Evolutionary conservation across 2,888 invertebrate genomes (phyloP).

Genomic region (Pandemis corylana): DNA sequence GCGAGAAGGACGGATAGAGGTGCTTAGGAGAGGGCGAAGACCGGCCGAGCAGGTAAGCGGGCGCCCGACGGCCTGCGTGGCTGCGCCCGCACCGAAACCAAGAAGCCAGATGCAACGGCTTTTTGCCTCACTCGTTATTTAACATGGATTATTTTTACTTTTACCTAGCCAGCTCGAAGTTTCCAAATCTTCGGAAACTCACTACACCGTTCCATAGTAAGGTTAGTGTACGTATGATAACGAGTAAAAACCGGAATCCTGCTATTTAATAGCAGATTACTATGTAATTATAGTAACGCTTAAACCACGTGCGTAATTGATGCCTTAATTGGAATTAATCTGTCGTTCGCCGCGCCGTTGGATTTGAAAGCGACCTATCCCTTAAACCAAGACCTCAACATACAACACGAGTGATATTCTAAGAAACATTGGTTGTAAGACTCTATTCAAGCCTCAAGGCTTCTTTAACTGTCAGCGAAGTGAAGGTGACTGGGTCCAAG

Average conservation of each 20-base stretch:
- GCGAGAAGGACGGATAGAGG: conserved; percentile 52
- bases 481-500: background rate
- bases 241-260: background rate
- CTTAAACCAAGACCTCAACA: background rate
- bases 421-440: background rate
- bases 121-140: conserved; percentile 12
- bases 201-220: background rate
- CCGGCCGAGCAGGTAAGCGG: conserved; percentile 67
- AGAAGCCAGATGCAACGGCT: conserved; percentile 64
- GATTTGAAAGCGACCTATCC: background rate
- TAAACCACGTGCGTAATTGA: background rate
- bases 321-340: conserved; percentile 2
- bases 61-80: conserved; percentile 22
- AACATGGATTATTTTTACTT: conserved; percentile 14
- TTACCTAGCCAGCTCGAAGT: conserved; percentile 1
- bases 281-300: background rate
- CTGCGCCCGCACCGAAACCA: conserved; percentile 60
- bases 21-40: conserved; percentile 53
- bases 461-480: conserved; percentile 3
- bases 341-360: background rate
- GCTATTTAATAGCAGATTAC: background rate
- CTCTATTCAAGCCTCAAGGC: conserved; percentile 3
- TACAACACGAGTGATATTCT: background rate
- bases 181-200: background rate
- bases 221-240: background rate